phyloP scores from a whole-genome alignment of 2,113 vertebrate species.

The Poicephalus meyeri region DNA sequence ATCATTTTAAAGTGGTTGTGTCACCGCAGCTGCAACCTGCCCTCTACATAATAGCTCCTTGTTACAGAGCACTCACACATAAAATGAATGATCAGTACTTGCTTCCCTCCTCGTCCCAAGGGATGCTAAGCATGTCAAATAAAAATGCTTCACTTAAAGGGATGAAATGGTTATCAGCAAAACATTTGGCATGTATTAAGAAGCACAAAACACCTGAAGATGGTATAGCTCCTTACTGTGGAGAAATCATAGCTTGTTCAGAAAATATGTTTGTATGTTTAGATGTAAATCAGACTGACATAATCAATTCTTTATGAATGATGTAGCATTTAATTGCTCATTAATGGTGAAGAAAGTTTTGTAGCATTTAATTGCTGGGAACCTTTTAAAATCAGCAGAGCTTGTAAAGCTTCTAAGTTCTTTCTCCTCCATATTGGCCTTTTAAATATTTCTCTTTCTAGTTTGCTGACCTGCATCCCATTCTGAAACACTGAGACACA shows the following conservation, averaged over 20 bases:
- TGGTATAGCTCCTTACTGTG: rapidly evolving
- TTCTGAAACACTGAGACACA: neutral
- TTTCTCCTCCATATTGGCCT: neutral
- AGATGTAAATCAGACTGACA: neutral
- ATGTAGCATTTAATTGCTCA: neutral
- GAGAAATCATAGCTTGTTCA: neutral
- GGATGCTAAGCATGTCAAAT: neutral
- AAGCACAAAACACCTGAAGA: neutral
- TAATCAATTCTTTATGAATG: neutral
- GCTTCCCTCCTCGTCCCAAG: neutral
- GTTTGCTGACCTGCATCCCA: neutral
- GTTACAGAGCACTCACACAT: neutral
- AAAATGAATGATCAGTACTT: slow-evolving; percentile 26
- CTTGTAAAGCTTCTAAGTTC: neutral
- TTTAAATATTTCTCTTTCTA: neutral
- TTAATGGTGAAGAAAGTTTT: neutral
- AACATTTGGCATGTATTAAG: neutral
- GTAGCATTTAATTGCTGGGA: neutral
- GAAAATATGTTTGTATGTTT: neutral
- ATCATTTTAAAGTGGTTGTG: neutral
- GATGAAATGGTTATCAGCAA: neutral
- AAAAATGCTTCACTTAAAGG: neutral
- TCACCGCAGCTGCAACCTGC: neutral
- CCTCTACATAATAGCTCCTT: slow-evolving; percentile 1
- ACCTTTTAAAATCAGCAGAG: neutral